These are phyloP conservation scores for Aricia agestis DNA, from an alignment of 1,140 invertebrate genomes.

Conservation along the genomic window DNA sequence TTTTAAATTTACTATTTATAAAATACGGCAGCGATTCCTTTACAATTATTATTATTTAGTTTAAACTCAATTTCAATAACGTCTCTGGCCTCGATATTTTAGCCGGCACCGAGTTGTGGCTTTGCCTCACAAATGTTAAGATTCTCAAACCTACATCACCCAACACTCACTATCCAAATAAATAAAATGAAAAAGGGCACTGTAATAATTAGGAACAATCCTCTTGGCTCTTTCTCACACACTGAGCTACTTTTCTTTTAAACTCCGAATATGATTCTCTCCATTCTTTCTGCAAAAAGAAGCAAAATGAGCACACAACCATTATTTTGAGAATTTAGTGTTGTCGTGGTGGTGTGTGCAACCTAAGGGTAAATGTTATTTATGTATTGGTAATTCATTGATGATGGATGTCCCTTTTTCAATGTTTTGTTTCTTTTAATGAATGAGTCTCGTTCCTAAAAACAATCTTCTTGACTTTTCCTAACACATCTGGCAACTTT, in stretches of 20 bases:
- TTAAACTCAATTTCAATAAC: slow-evolving; percentile 73
- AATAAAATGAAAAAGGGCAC: slow-evolving; percentile 72
- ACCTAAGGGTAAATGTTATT: slow-evolving; percentile 45
- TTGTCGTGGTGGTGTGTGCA: slow-evolving; percentile 43
- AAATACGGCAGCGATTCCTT: slow-evolving; percentile 72
- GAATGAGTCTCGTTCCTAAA: slow-evolving; percentile 77
- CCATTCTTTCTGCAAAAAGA: slow-evolving; percentile 94
- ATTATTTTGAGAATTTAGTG: slow-evolving; percentile 42
- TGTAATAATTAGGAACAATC: slow-evolving; percentile 85
- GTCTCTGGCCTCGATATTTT: slow-evolving; percentile 61
- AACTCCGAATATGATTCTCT: slow-evolving; percentile 97
- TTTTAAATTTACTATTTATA: slow-evolving; percentile 69
- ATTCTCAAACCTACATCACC: slow-evolving; percentile 58
- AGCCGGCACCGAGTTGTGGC: slow-evolving; percentile 49
- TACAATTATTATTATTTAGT: slow-evolving; percentile 72
- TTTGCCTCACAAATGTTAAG: slow-evolving; percentile 34
- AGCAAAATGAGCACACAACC: slow-evolving; percentile 68
- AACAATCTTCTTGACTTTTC: slow-evolving; percentile 97
- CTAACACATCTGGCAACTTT: slow-evolving; percentile 96
- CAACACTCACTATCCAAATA: slow-evolving; percentile 70
- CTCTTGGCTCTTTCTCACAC: slow-evolving; percentile 99
- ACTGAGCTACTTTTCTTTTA: slow-evolving; percentile 97
- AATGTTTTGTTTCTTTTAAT: slow-evolving; percentile 51
- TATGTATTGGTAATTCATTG: slow-evolving; percentile 41
- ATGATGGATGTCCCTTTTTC: slow-evolving; percentile 62